Conservation (phyloP, 2,888 invertebrate genomes). For the Sipha maydis region DNA sequence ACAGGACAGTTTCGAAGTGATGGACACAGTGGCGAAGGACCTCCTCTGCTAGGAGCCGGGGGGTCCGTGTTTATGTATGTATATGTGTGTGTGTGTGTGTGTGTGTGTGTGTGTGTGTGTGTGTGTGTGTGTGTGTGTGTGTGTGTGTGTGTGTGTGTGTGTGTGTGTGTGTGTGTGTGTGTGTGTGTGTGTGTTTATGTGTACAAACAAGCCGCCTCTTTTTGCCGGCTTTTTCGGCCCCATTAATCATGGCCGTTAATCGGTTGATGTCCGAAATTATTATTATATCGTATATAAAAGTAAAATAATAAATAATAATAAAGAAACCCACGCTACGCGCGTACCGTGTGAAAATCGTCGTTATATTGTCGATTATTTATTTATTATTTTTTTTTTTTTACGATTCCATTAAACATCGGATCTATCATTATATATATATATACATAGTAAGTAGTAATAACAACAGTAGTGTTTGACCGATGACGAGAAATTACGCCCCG, state of each 20-base stretch:
- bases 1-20: constrained; percentile 43
- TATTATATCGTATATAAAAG: constrained; percentile 33
- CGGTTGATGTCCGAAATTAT: constrained; percentile 57
- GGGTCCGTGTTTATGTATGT: constrained; percentile 11
- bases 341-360: constrained; percentile 59
- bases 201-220: constrained; percentile 60
- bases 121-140: constrained; percentile 21
- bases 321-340: constrained; percentile 49
- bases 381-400: constrained; percentile 42
- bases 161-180: not conserved
- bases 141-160: constrained; percentile 16
- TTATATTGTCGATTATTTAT: constrained; percentile 45
- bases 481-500: constrained; percentile 17
- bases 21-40: constrained; percentile 34
- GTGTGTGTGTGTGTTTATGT: not conserved
- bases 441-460: not conserved
- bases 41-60: constrained; percentile 34
- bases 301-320: constrained; percentile 53
- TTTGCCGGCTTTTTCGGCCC: constrained; percentile 58
- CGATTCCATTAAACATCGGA: constrained; percentile 55
- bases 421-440: constrained; percentile 14
- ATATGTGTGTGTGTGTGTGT: constrained; percentile 11
- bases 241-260: constrained; percentile 59
- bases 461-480: not conserved
- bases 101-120: constrained; percentile 22